These are phyloP conservation scores for Drosophila colorata DNA, from an alignment of 2,888 invertebrate genomes.

Conservation along the genomic window DNA sequence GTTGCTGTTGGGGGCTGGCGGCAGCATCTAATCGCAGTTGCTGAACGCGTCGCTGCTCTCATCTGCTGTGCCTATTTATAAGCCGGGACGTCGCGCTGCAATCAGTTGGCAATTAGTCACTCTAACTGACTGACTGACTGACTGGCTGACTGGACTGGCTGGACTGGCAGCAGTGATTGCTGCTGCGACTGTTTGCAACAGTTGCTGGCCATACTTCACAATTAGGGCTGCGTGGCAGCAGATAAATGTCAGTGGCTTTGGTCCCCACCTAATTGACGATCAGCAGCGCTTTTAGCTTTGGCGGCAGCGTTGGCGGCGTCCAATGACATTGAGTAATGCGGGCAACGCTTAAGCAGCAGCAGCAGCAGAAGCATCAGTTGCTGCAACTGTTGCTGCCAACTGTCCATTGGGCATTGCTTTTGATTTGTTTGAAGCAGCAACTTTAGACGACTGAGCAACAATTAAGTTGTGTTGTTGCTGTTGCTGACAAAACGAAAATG, in stretches of 20 bases:
- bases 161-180: constrained; percentile 41
- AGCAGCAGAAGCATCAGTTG: constrained; percentile 8
- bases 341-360: constrained; percentile 51
- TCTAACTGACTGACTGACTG: constrained; percentile 55
- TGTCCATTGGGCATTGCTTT: constrained; percentile 53
- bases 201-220: constrained; percentile 57
- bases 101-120: constrained; percentile 75
- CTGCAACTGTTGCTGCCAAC: constrained; percentile 28
- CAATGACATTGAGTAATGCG: constrained; percentile 79
- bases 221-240: constrained; percentile 57
- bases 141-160: constrained; percentile 6
- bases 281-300: constrained; percentile 55
- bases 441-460: constrained; percentile 72
- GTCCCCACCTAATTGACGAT: constrained; percentile 71
- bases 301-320: constrained; percentile 67
- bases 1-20: constrained; percentile 17
- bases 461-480: constrained; percentile 54
- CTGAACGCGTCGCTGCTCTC: constrained; percentile 5
- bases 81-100: constrained; percentile 50
- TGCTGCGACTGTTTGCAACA: constrained; percentile 15
- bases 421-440: constrained; percentile 70
- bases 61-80: constrained; percentile 61
- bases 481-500: constrained; percentile 72
- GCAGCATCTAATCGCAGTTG: constrained; percentile 30
- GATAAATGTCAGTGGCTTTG: constrained; percentile 70